Percentiles rank a stretch among this genome's conserved stretches.
Evolutionary conservation across 2,113 vertebrate genomes (phyloP).

Genomic region (Gymnarchus niloticus): DNA sequence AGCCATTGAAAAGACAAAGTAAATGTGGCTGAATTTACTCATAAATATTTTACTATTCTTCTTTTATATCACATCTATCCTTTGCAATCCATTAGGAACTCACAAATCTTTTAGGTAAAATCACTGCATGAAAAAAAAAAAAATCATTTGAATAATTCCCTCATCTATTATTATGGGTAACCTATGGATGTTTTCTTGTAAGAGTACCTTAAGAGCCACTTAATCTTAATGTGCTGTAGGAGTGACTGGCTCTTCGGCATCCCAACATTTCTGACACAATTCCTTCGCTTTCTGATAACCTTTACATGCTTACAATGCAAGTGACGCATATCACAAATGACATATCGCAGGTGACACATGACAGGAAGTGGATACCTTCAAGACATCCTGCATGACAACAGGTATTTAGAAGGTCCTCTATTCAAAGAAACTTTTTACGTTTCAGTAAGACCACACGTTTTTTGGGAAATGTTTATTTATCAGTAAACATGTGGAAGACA

Average conservation of each 20-base stretch:
- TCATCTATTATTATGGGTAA: neutral
- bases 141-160: neutral
- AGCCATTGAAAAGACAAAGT: slow-evolving; percentile 15
- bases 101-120: neutral
- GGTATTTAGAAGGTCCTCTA: neutral
- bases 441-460: neutral
- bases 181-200: too few species aligned
- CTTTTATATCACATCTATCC: neutral
- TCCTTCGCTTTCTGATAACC: neutral
- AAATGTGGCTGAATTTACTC: slow-evolving; percentile 31
- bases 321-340: neutral
- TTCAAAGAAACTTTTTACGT: neutral
- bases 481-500: neutral
- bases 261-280: neutral
- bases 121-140: neutral
- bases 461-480: neutral
- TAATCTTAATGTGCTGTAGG: neutral
- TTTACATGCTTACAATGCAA: neutral
- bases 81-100: slow-evolving; percentile 8
- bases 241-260: neutral
- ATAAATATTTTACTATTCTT: slow-evolving; percentile 30
- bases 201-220: too few species aligned
- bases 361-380: neutral
- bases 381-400: neutral
- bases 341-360: neutral